Evolutionary conservation across 2,113 vertebrate species (phyloP), one percentile per base, ranked within the genome.

Genomic region (Halichoeres trimaculatus): DNA sequence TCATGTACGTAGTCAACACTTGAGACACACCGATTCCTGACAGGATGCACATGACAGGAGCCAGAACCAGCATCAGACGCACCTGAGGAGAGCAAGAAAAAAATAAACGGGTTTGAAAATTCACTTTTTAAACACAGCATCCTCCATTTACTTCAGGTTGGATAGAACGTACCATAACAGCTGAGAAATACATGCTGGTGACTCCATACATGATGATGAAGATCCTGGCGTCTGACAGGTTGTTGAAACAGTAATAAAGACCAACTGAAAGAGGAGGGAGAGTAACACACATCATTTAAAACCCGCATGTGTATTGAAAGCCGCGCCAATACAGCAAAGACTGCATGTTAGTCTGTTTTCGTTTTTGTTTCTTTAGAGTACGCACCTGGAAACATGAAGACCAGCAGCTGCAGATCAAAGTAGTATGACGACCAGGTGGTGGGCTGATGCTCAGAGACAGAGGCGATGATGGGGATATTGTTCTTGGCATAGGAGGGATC

Each of bases 201-300:
- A 99, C 98, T 0, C 98, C 98, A 0, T 99, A 99, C 97, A 99
- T 99, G 93, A 99, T 99, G 94, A 99, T 99, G 80, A 99, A 99
- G 74, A 99, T 99, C 23, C 98, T 95, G 66, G 97, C 96, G 1
- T 99, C 98, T 0, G 97, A 99, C 62, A 99, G 91, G 92, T 99
- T 97, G 87, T 97, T 99, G 89, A 99, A 99, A 91, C 98, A 99
- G 89, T 99, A 99, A 75, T 99, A 99, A 30, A 99, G 95, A 8
- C 98, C 98, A 14, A 99, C 98, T 99, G 91, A 5, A n/a, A 70
- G 61, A 19, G 71, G 5, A 76, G 20, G 84, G 45, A 70, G 61
- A n/a, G 41, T 3, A 26, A 54, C 30, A 26, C 6, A 23, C 6
- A n/a, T 23, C 6, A 23, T 5, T 35, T 4, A 35, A 56, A 56